Evolutionary conservation across 2,113 vertebrate species (phyloP).

Genomic region (Pelodiscus sinensis): DNA sequence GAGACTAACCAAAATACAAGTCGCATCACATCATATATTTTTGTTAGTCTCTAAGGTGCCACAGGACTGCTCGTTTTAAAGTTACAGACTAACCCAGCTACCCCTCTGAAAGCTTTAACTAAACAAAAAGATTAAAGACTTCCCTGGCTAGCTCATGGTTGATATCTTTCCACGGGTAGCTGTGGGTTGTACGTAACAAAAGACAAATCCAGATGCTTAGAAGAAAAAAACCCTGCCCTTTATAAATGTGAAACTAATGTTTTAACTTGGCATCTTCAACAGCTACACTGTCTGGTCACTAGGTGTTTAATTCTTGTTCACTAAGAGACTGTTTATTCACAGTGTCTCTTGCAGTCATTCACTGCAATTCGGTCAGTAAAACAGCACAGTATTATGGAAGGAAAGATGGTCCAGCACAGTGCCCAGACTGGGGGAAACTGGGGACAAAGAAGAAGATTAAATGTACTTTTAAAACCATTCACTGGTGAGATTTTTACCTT

Average conservation of each 20-base stretch:
- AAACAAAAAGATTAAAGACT: neutral
- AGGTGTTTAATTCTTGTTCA: neutral
- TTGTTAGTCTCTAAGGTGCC: too few relatives aligned
- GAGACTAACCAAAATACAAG: too few relatives aligned
- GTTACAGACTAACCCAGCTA: too few relatives aligned
- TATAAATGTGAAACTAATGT: neutral
- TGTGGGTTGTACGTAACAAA: neutral
- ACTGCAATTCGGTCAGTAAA: rapidly evolving
- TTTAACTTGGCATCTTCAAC: neutral
- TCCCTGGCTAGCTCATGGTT: neutral
- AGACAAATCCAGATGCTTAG: neutral
- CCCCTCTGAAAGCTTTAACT: neutral
- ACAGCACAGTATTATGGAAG: neutral
- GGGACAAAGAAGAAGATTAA: neutral
- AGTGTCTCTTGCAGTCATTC: neutral
- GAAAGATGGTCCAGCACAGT: neutral
- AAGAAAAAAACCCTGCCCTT: neutral
- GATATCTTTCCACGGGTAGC: neutral
- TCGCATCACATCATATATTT: too few relatives aligned
- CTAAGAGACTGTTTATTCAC: neutral
- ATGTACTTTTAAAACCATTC: neutral
- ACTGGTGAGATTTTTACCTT: neutral
- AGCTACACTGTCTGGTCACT: rapidly evolving
- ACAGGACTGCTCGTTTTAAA: too few relatives aligned
- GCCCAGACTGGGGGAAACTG: neutral